Conservation (phyloP, 2,113 vertebrate genomes). For the Redunca redunca region DNA sequence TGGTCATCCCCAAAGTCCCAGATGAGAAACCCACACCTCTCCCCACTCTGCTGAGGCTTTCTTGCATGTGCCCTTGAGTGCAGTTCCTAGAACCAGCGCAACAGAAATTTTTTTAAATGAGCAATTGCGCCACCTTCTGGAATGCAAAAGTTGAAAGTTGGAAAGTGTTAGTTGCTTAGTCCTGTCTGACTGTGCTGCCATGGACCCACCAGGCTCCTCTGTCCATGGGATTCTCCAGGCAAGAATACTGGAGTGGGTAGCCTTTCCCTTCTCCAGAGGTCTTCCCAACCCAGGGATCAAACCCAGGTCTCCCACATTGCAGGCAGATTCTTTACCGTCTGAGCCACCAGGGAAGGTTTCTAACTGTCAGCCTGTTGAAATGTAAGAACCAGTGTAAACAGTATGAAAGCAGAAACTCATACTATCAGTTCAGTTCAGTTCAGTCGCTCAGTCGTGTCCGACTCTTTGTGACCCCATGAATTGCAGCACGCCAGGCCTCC, state of each 20-base stretch:
- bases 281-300: not conserved
- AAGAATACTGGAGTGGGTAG: not conserved
- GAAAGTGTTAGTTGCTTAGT: not conserved
- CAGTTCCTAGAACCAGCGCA: not conserved
- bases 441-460: too few relatives aligned
- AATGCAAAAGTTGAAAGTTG: not conserved
- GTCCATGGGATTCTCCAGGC: not conserved
- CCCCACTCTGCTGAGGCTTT: not conserved
- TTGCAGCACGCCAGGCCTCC: too few relatives aligned
- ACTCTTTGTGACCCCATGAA: too few relatives aligned
- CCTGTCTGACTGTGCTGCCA: not conserved
- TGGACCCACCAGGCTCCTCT: not conserved
- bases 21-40: not conserved
- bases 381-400: not conserved
- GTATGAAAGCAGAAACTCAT: not conserved
- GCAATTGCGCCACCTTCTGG: not conserved
- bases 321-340: not conserved
- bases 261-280: not conserved
- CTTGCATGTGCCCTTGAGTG: not conserved
- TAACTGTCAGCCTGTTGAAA: not conserved
- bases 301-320: not conserved
- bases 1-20: not conserved
- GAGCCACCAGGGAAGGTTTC: not conserved
- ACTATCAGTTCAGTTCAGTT: not conserved
- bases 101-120: not conserved